These are phyloP conservation scores for Gymnodraco acuticeps DNA, from an alignment of 2,797 vertebrate genomes.

Conservation along the genomic window DNA sequence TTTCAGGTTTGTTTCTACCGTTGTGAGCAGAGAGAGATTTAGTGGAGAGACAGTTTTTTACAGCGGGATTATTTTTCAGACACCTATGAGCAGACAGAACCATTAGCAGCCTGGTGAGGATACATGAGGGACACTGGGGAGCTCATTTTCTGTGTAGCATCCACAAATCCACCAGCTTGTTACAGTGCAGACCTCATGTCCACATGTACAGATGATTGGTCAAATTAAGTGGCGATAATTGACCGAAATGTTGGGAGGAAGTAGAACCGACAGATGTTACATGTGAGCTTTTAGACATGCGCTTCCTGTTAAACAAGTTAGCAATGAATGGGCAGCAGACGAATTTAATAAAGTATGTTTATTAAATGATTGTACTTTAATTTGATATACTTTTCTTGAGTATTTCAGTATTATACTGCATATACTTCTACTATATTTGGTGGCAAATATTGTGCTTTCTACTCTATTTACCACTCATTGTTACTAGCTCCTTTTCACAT, in stretches of 20 bases:
- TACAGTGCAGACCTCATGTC: conserved; percentile 42
- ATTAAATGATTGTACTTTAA: too few species aligned
- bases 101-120: conserved; percentile 64
- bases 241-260: conserved; percentile 38
- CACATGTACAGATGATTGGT: conserved; percentile 42
- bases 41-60: conserved; percentile 24
- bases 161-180: conserved; percentile 49
- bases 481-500: too few species aligned
- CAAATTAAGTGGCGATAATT: conserved; percentile 53
- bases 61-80: conserved; percentile 40
- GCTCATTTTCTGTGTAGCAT: conserved; percentile 59
- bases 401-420: too few species aligned
- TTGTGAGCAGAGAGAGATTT: conserved; percentile 9
- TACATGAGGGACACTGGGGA: conserved; percentile 41
- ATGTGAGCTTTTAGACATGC: neutral
- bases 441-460: too few species aligned
- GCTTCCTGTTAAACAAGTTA: conserved; percentile 3
- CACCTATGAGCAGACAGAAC: conserved; percentile 52
- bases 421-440: too few species aligned
- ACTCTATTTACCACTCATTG: too few species aligned
- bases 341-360: too few species aligned
- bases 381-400: too few species aligned
- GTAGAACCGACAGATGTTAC: conserved; percentile 22
- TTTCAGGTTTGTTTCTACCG: conserved; percentile 36
- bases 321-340: neutral